Conservation (phyloP, 2,113 vertebrate genomes). For the Carassius carassius region DNA sequence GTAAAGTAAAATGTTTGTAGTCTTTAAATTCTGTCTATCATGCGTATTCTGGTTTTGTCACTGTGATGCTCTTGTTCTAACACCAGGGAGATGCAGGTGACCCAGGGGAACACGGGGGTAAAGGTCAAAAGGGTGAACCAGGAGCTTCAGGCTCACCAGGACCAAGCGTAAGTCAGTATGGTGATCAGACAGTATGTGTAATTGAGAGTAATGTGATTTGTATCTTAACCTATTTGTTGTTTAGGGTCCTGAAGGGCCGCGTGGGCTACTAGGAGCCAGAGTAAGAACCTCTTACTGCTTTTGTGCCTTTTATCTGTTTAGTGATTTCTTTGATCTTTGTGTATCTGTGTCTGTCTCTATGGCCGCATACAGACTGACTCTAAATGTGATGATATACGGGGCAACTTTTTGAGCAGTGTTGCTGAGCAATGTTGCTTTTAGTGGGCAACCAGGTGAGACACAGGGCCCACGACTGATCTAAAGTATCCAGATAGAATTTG, state of each 20-base stretch:
- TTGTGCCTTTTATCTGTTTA: not conserved
- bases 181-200: slow-evolving; percentile 41
- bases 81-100: slow-evolving; percentile 87
- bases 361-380: not conserved
- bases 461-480: too few relatives aligned
- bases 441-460: too few relatives aligned
- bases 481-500: too few relatives aligned
- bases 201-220: slow-evolving; percentile 36
- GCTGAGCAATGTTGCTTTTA: too few relatives aligned
- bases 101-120: slow-evolving; percentile 83
- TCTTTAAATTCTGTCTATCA: not conserved
- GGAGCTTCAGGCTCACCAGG: slow-evolving; percentile 81
- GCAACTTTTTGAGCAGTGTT: too few relatives aligned
- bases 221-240: slow-evolving; percentile 48
- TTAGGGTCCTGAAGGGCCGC: slow-evolving; percentile 85
- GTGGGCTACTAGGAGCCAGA: slow-evolving; percentile 82
- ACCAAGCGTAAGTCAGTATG: slow-evolving; percentile 75
- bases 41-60: not conserved
- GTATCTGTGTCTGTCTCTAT: not conserved
- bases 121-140: slow-evolving; percentile 82
- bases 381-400: not conserved
- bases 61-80: slow-evolving; percentile 10
- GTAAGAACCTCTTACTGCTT: slow-evolving; percentile 75
- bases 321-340: not conserved
- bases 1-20: slow-evolving; percentile 48